A percentile compares a stretch with the other conserved stretches of the same genome.
Evolutionary conservation across 2,797 vertebrate genomes (phyloP).

Genomic region (Cheirogaleus major): DNA sequence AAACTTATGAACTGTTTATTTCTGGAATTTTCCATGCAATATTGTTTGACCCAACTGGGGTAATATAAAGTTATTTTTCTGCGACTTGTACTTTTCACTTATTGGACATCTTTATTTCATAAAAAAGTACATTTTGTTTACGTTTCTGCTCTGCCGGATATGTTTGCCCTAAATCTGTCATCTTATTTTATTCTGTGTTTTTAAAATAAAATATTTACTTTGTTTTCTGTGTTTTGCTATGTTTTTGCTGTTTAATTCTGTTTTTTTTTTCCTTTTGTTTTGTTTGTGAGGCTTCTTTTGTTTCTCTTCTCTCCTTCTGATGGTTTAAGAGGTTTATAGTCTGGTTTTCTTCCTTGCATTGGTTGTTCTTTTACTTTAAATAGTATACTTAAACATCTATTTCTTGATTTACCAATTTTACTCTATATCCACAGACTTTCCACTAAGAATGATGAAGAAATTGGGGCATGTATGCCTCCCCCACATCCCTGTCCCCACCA

Average conservation of each 20-base stretch:
- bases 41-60: neutral
- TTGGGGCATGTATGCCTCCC: neutral
- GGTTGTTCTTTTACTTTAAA: slow-evolving; percentile 8
- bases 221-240: neutral
- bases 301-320: neutral
- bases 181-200: slow-evolving; percentile 1
- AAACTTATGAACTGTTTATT: neutral
- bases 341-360: neutral
- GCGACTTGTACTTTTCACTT: neutral
- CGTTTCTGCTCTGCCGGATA: neutral
- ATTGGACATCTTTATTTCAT: neutral
- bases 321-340: neutral
- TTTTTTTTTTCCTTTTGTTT: neutral
- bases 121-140: neutral
- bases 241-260: neutral
- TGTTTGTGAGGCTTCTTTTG: neutral
- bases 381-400: neutral
- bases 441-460: neutral
- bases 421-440: neutral
- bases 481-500: neutral
- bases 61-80: neutral
- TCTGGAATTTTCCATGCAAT: neutral
- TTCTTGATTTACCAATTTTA: slow-evolving; percentile 30
- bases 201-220: neutral
- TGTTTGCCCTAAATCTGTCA: neutral